These are phyloP conservation scores for Nothobranchius furzeri DNA, from an alignment of 2,113 vertebrate genomes.

Conservation along the genomic window DNA sequence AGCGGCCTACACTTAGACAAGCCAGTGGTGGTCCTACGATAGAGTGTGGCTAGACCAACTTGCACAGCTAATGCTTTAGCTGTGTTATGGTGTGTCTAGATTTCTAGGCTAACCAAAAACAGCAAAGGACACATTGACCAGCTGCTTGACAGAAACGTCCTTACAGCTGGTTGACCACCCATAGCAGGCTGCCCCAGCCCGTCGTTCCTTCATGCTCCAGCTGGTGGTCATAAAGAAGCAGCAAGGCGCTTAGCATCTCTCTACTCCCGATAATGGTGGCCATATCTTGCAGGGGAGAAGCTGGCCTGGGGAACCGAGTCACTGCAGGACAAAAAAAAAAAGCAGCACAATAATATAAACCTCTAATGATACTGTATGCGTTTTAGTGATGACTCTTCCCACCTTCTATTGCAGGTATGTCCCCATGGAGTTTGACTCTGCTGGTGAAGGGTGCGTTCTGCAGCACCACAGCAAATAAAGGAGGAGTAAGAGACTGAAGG, in stretches of 20 bases:
- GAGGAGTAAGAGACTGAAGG: constrained; percentile 93
- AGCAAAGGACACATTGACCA: too few species aligned
- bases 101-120: too few species aligned
- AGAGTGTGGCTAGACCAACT: too few species aligned
- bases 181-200: constrained; percentile 95
- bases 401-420: constrained; percentile 94
- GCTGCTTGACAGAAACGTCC: constrained; percentile 49
- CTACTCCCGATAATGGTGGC: constrained; percentile 93
- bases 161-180: constrained; percentile 99
- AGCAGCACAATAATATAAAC: neutral
- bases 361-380: neutral
- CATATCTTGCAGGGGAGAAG: constrained; percentile 94
- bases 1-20: too few species aligned
- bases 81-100: too few species aligned
- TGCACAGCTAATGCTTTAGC: too few species aligned
- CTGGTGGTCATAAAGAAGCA: constrained; percentile 93
- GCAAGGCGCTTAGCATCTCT: constrained; percentile 86
- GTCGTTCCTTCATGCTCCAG: constrained; percentile 96
- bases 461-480: constrained; percentile 91
- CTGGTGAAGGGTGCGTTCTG: constrained; percentile 94
- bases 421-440: constrained; percentile 89
- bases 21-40: too few species aligned
- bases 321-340: constrained; percentile 73
- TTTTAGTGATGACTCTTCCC: constrained; percentile 1
- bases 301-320: constrained; percentile 93